Conservation (phyloP, 1,140 invertebrate species). For the Aphidius gifuensis region DNA sequence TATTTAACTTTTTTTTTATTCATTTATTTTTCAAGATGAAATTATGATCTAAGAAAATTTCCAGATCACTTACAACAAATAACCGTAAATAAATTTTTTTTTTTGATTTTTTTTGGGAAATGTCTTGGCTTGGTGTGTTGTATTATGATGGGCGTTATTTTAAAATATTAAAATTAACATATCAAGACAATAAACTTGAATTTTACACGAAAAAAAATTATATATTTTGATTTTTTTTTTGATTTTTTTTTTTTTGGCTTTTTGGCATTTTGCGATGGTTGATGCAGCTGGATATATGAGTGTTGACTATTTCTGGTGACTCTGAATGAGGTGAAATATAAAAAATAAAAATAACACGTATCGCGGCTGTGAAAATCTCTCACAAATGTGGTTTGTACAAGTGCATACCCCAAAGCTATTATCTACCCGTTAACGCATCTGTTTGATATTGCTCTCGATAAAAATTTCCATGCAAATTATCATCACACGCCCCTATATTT, state of each 20-base stretch:
- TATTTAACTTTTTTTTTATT: no score
- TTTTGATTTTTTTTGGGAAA: background rate
- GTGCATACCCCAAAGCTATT: conserved; percentile 17
- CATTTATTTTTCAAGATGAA: no score
- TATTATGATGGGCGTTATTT: background rate
- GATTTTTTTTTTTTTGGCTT: conserved; percentile 12
- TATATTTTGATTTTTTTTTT: conserved; percentile 9
- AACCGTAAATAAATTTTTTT: conserved; percentile 4
- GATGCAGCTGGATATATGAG: conserved; percentile 22
- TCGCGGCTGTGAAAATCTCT: background rate
- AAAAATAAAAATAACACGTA: conserved; percentile 6
- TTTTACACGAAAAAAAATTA: conserved; percentile 2
- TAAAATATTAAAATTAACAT: conserved; percentile 17
- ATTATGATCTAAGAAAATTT: no score
- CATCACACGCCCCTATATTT: conserved; percentile 33
- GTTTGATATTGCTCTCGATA: conserved; percentile 42
- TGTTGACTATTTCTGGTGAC: background rate
- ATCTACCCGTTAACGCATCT: conserved; percentile 31
- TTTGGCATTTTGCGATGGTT: background rate
- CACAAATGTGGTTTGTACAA: conserved; percentile 10
- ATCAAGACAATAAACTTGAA: conserved; percentile 18
- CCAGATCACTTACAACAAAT: no score
- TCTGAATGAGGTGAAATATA: background rate
- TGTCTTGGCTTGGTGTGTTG: background rate
- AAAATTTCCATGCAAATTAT: conserved; percentile 46